Base-by-base conservation (phyloP, 2,888 invertebrate genomes). In the Gastracanthus pulcherrimus region DNA sequence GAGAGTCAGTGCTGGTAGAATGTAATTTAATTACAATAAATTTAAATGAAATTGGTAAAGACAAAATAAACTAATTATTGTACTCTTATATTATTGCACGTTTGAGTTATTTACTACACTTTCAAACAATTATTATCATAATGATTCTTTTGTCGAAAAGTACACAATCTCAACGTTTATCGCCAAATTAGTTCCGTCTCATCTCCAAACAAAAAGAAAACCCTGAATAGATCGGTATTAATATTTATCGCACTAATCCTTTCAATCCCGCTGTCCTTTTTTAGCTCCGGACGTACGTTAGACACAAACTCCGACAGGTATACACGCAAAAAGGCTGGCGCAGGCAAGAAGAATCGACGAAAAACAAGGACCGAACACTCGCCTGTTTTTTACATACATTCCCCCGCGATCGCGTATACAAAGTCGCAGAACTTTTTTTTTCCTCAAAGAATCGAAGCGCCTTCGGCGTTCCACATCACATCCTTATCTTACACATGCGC, bases 21-120 rank as follows among this genome's bases (percentile, higher is more conserved):
- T 26, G 23, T 55, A 71, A 71, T 34, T 19, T 19, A 71, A 58
- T 38, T 58, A 38, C 38, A 41, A 23, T 19, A 64, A 58, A 58
- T 58, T 23, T 11, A 9, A 9, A 58, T 58, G 9, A 26, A 67
- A 45, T 26, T 38, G n/a, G 13, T 13, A n/a, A n/a, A n/a, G n/a
- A n/a, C 16, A 45, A 23, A 23, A 45, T 31, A n/a, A 55, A 23
- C 23, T 23, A 51, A 51, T 19, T 51, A 51, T 51, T 51, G 2
- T n/a, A 19, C 23, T 4, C 5, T 19, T 55, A 9, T 55, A 11
- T 34, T 34, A 11, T 34, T 62, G 7, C n/a, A 55, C 19, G 19
- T 36, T 5, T n/a, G 19, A 13, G 29, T 4, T 45, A 13, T n/a
- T n/a, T n/a, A n/a, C n/a, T n/a, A n/a, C n/a, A n/a, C n/a, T n/a